A percentile compares a stretch with the other conserved stretches of the same genome.
phyloP scores from a whole-genome alignment of 2,888 invertebrate genomes.

The Stegana nigrithorax region DNA sequence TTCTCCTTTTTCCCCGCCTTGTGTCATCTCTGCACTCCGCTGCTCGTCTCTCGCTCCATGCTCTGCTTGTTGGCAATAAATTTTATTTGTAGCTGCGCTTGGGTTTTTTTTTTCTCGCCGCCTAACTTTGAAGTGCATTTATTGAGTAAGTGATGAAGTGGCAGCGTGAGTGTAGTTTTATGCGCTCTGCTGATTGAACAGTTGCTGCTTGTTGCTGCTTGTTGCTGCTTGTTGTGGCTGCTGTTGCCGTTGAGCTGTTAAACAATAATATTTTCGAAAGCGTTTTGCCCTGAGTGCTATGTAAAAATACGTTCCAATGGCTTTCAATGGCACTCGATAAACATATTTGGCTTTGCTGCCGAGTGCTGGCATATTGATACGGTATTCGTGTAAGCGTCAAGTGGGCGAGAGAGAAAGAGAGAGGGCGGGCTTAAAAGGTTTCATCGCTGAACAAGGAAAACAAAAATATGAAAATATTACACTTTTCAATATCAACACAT shows the following conservation, averaged over 20 bases:
- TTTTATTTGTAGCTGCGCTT: constrained; percentile 27
- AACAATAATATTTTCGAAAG: too few species aligned
- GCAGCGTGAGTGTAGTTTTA: not conserved
- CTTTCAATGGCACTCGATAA: too few species aligned
- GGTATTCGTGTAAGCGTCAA: too few species aligned
- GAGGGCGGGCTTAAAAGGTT: constrained; percentile 6
- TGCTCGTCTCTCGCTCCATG: constrained; percentile 22
- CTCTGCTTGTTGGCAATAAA: constrained; percentile 29
- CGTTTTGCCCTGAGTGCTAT: too few species aligned
- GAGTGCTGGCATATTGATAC: not conserved
- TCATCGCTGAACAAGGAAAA: not conserved
- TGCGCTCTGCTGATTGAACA: not conserved
- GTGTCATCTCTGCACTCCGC: not conserved
- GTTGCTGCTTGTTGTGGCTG: too few species aligned
- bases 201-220: too few species aligned
- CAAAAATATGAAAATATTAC: too few species aligned
- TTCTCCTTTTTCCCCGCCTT: not conserved
- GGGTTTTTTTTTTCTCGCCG: constrained; percentile 12
- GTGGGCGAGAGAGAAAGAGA: too few species aligned
- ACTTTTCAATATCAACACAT: too few species aligned
- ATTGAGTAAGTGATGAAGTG: not conserved
- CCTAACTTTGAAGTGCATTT: constrained; percentile 26
- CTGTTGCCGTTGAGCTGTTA: too few species aligned
- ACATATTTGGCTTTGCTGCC: not conserved
- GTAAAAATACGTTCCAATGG: too few species aligned